Conservation (phyloP, 2,797 vertebrate species). For the Podarcis siculus region DNA sequence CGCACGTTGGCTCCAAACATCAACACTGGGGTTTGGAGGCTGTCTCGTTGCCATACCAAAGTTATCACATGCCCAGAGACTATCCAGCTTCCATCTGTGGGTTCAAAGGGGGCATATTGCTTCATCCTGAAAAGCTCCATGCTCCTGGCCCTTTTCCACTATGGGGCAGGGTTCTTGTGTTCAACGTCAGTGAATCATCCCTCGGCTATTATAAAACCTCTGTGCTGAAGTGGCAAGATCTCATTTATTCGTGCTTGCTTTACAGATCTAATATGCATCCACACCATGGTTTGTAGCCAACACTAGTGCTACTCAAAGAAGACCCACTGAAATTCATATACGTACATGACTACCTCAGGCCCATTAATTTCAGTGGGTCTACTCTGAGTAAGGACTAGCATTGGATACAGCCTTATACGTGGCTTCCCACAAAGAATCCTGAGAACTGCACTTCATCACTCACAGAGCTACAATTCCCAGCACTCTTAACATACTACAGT, state of each 20-base stretch:
- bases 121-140: background rate
- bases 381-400: too few species aligned
- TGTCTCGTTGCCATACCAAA: background rate
- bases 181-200: background rate
- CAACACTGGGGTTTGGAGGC: slow-evolving; percentile 11
- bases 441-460: too few species aligned
- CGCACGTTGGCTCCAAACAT: slow-evolving; percentile 51
- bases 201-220: background rate
- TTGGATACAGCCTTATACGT: too few species aligned
- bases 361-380: too few species aligned
- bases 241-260: background rate
- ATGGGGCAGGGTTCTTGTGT: background rate
- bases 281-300: too few species aligned
- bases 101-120: background rate
- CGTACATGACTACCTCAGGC: too few species aligned
- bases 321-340: too few species aligned
- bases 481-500: too few species aligned
- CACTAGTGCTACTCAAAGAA: too few species aligned
- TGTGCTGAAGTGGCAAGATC: background rate
- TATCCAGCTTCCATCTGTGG: background rate
- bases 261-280: background rate
- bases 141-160: background rate
- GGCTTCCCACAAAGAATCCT: too few species aligned
- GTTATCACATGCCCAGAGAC: background rate
- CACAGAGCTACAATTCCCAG: too few species aligned